Evolutionary conservation across 1,140 invertebrate genomes (phyloP), one percentile per base, ranked within the genome.

Genomic region (Hydropsyche tenuis): DNA sequence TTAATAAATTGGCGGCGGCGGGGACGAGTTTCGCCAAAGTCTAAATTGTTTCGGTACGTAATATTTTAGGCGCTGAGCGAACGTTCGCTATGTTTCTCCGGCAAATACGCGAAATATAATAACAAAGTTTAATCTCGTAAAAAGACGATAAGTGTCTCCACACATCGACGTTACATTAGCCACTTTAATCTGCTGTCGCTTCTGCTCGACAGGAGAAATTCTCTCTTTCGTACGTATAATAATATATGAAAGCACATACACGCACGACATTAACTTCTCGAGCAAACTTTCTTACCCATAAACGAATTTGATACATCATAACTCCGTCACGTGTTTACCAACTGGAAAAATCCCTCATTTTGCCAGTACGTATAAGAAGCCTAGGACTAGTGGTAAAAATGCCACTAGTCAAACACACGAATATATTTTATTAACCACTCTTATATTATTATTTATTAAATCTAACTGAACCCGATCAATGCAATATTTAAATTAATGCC

Each of bases 291-390:
- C 75, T 68, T 68, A 45, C 51, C 66, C 69, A 72, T 77, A 72
- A 76, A 71, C 75, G 75, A 77, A 77, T 77, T 74, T 77, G 75
- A 72, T 77, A 77, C 75, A 76, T 76, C 75, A 76, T 76, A 76
- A 76, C 75, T 76, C 68, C 42, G 75, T 76, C 75, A 69, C 69
- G 75, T 70, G 75, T 63, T 73, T 60, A 69, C 68, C 62, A 62
- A 63, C 56, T 68, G 72, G 75, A 77, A 76, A 76, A 77, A 69
- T 68, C 30, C 22, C 60, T 56, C 60, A 63, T 65, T 20, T 43
- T 42, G n/a, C 63, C 7, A 37, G 30, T 37, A 9, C 30, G 30
- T 37, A 37, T 3, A 9, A 37, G 30, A 37, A 9, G 3, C 30
- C 3, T 37, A 4, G 9, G 30, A 37, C 3, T 9, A 37, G 30